These are phyloP conservation scores for Lepus europaeus DNA, from an alignment of 2,113 vertebrate species.

Conservation along the genomic window DNA sequence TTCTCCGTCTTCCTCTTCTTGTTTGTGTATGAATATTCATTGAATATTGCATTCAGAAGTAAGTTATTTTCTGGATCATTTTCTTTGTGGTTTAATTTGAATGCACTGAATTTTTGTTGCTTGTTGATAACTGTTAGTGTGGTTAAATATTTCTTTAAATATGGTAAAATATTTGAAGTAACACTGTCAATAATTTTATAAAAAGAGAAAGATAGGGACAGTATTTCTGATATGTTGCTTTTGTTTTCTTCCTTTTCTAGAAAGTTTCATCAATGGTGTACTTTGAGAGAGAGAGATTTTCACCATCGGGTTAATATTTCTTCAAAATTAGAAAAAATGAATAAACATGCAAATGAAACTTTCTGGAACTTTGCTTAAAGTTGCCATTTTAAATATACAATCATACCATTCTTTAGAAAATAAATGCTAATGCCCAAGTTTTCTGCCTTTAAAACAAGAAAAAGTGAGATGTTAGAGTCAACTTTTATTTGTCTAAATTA, in stretches of 20 bases:
- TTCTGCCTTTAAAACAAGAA: not conserved
- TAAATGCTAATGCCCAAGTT: not conserved
- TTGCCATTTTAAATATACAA: not conserved
- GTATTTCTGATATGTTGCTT: not conserved
- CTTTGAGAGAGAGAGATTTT: not conserved
- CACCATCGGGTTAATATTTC: not conserved
- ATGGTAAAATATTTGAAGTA: not conserved
- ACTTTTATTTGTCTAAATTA: not conserved
- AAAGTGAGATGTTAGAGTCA: not conserved
- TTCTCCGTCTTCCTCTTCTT: not conserved
- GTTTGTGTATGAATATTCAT: not conserved
- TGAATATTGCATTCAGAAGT: not conserved
- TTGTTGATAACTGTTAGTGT: not conserved
- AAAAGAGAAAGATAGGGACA: not conserved
- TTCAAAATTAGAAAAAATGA: not conserved
- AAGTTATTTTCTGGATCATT: not conserved
- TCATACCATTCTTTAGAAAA: not conserved
- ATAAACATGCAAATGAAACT: not conserved
- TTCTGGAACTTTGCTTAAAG: not conserved
- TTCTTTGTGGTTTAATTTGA: not conserved
- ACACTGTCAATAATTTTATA: not conserved
- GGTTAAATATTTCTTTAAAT: not conserved
- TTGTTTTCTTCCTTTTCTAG: not conserved
- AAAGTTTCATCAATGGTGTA: not conserved
- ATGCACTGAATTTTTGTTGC: not conserved